Base-by-base conservation (phyloP, 2,888 invertebrate genomes). In the Odontocerum albicorne region DNA sequence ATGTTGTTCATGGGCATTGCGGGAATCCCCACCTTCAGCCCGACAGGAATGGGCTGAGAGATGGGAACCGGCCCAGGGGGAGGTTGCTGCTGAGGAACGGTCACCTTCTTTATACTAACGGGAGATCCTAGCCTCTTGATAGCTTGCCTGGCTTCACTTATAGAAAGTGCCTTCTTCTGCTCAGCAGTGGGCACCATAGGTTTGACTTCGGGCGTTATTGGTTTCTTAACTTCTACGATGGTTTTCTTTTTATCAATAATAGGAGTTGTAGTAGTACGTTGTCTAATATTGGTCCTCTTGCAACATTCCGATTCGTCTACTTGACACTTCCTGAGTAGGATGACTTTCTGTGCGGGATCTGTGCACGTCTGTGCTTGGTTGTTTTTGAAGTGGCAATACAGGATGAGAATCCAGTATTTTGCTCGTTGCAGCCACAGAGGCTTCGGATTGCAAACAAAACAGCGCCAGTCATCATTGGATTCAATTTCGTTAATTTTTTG, bases 401-500 rank as follows among this genome's bases (percentile, higher is more conserved):
- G 83, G 59, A 85, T 73, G 6, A 89, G 73, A 32, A 88, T 88
- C 81, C 87, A 85, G 65, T 87, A 87, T 22, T 81, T 71, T n/a
- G 87, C 85, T 22, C 88, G 77, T 13, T 84, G 68, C 19, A 82
- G 80, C 74, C 81, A 85, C 21, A 90, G 67, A 65, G 85, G 84
- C 55, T 74, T 78, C 1, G 86, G 80, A 63, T 84, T 82, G 66
- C 90, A 90, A 40, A 83, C 84, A 64, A 90, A 90, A 70, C 90
- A 90, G 65, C 83, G 83, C 90, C 90, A 90, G 65, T 87, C 87
- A 67, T 90, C 90, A 62, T 85, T 85, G 53, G 83, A 84, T 66
- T 87, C 86, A 62, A 90, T 88, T 67, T 85, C 84, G 49, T 80
- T 83, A 19, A 88, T 81, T 65, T 84, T 84, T 15, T 79, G 71